phyloP scores from a whole-genome alignment of 2,888 invertebrate species.

The Nyleta sp. region DNA sequence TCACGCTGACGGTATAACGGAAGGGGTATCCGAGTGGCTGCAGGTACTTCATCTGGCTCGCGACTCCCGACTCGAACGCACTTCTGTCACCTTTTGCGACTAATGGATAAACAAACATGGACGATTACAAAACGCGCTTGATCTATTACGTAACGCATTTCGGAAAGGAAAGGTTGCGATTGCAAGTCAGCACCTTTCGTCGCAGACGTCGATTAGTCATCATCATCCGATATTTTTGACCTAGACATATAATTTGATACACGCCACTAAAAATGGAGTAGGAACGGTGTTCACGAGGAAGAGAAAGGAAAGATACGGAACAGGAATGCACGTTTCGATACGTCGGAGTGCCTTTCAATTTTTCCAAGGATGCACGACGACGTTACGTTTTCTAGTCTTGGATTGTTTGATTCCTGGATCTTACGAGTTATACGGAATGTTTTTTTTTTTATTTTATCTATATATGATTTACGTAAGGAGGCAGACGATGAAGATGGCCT shows the following conservation, averaged over 20 bases:
- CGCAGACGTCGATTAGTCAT: slow-evolving; percentile 7
- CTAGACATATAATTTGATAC: slow-evolving; percentile 44
- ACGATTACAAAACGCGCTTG: no score
- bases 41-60: slow-evolving; percentile 1
- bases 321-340: slow-evolving; percentile 42
- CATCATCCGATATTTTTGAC: slow-evolving; percentile 39
- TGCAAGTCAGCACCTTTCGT: slow-evolving; percentile 8
- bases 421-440: not conserved
- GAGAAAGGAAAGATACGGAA: slow-evolving; percentile 44
- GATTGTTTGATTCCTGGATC: slow-evolving; percentile 1
- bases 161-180: not conserved
- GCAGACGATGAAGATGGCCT: no score
- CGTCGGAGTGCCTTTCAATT: slow-evolving; percentile 43
- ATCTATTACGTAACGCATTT: slow-evolving; percentile 12
- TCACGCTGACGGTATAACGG: slow-evolving; percentile 6
- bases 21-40: not conserved
- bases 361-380: slow-evolving; percentile 51
- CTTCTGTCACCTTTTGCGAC: not conserved
- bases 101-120: not conserved
- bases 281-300: slow-evolving; percentile 30
- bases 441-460: no score
- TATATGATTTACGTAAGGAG: no score
- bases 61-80: slow-evolving; percentile 4
- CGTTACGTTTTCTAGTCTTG: slow-evolving; percentile 30
- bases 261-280: slow-evolving; percentile 35